Base-by-base conservation (phyloP, 2,888 invertebrate species). In the Melieria omissa region DNA sequence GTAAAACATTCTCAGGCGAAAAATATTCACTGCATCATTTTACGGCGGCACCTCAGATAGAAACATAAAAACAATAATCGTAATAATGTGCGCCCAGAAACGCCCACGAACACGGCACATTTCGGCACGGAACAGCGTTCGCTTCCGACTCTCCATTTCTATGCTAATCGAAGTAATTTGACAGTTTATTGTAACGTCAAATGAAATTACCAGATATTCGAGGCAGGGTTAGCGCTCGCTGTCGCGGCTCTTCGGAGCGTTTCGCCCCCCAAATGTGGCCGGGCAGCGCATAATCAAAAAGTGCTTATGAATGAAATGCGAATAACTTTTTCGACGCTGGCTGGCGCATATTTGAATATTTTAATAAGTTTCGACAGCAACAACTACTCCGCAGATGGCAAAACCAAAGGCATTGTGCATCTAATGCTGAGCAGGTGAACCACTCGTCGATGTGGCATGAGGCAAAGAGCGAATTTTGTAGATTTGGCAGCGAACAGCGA, bases 101-200 rank as follows among this genome's bases (percentile, higher is more conserved):
- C 49, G 16, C 45, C 52, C 52, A 5, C 54, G 10, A 52, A 9
- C 54, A 3, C 8, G 12, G 14, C 41, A 9, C 16, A 16, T 42
- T 58, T 14, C 58, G n/a, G 4, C 14, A 14, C 64, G 2, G 47
- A 29, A 49, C 49, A 55, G 47, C 29, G 47, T 6, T 5, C 58
- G n/a, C 12, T 70, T 70, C 74, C 73, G 70, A 74, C 70, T 73
- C 76, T 75, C 78, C 79, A 81, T 81, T 81, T 79, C 80, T 80
- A 81, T 81, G 81, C 80, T 78, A 80, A 81, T 81, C 80, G 81
- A 80, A 81, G 77, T 77, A 78, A 81, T 81, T 81, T 80, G 78
- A 78, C 78, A 77, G 76, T 76, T 79, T 49, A 77, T 76, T 78
- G 73, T 77, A 77, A 76, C 73, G 74, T 71, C 75, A 76, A 74